Percentiles rank a stretch among this genome's conserved stretches.
Evolutionary conservation across 2,797 vertebrate species (phyloP).

Genomic region (Poliocrania exsul): DNA sequence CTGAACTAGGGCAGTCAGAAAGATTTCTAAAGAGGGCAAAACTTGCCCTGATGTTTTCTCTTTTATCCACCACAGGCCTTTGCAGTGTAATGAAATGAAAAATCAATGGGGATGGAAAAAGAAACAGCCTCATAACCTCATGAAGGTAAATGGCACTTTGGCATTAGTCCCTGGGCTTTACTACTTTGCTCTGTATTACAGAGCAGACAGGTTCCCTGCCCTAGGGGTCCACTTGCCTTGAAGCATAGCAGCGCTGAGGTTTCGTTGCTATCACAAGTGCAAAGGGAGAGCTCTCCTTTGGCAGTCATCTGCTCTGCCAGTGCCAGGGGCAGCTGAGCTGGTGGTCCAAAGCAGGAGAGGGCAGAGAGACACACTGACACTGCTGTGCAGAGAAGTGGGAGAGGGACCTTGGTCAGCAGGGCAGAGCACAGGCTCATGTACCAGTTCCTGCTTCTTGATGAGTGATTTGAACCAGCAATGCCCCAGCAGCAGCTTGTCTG

Average conservation of each 20-base stretch:
- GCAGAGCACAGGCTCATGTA: not conserved
- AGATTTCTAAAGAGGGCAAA: not conserved
- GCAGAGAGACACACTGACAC: not conserved
- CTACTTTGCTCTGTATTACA: not conserved
- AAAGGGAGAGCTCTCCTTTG: not conserved
- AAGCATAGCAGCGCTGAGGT: rapidly evolving
- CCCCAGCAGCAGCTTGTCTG: not conserved
- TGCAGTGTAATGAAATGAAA: rapidly evolving
- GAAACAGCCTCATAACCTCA: not conserved
- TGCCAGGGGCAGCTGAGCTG: not conserved
- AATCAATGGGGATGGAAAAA: not conserved
- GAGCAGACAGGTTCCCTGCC: not conserved
- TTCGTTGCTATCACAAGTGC: rapidly evolving
- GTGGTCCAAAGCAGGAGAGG: not conserved
- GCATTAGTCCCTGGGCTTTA: not conserved
- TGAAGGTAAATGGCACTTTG: not conserved
- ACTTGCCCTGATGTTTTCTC: not conserved
- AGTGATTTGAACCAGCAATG: rapidly evolving
- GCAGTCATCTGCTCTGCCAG: not conserved
- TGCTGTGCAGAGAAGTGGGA: rapidly evolving
- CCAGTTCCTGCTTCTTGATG: not conserved
- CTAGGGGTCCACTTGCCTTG: rapidly evolving
- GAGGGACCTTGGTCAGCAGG: not conserved
- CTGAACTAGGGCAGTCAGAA: not conserved
- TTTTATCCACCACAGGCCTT: not conserved